Base-by-base conservation (phyloP, 2,113 vertebrate genomes). In the Anguilla japonica region DNA sequence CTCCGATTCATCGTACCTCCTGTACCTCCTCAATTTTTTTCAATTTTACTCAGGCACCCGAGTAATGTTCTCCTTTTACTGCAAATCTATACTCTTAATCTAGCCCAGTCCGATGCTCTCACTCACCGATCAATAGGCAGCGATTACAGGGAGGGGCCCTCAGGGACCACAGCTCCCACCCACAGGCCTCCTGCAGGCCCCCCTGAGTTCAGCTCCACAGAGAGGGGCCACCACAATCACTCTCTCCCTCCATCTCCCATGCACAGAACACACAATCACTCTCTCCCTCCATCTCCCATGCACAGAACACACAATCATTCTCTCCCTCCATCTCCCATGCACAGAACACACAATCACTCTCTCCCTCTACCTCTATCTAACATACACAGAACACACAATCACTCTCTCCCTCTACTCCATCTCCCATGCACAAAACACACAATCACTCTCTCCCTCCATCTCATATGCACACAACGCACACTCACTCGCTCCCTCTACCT, bases 81-180 rank as follows among this genome's bases (percentile, higher is more conserved):
- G 95, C 93, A 94, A 95, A 96, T 96, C 95, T 94, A 96, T 95
- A 95, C 93, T 94, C 91, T 94, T 95, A 94, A 96, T 96, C 95
- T 96, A 93, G 89, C 89, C 84, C 94, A 91, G 94, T 93, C 93
- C 93, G 89, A 95, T 92, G 92, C 89, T 91, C 92, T 92, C 84
- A 87, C 92, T 91, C 41, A n/a, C 82, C 89, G 88, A 95, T 96
- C 94, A 91, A 95, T 96, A 92, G 5, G 22, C 88, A 86, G 88
- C 90, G 91, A 95, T 95, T 95, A 93, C 93, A 95, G 94, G 93
- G 93, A 94, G 94, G 92, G 89, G 92, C 93, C 94, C 93, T 86
- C 84, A 67, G 95, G 93, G 94, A 92, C 91, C 92, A 92, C 93
- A 92, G 93, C 91, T 92, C 87, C 88, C 88, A 87, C 87, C 87